Base-by-base conservation (phyloP, 2,888 invertebrate genomes). In the Sarcophaga subvicina region DNA sequence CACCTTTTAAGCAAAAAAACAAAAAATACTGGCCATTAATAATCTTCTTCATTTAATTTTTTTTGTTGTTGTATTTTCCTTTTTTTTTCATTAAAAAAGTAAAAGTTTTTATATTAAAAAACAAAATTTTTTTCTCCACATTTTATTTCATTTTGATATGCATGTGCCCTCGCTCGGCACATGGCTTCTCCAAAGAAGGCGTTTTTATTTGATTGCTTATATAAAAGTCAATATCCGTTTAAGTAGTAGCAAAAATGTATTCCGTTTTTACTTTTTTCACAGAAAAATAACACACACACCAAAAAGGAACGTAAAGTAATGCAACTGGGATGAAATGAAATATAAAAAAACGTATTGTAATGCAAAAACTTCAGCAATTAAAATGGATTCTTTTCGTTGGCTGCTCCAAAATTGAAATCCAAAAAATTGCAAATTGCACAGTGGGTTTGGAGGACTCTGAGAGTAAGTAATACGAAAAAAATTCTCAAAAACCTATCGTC, bases 301-400 rank as follows among this genome's bases (percentile, higher is more conserved):
- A 37, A 37, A 37, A 37, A 37, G 37, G 10, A 37, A 37, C 37
- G 37, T 37, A 3, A 37, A 37, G 37, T 37, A 37, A 37, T 37
- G 37, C 14, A 47, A 67, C 62, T 70, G 49, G 20, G 17, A 62
- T 72, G 49, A 66, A 66, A 62, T 49, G 66, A 14, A 76, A 66
- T 20, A 66, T 1, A 66, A 66, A 4, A 54, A 54, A 72, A 62
- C 66, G 47, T 71, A 71, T 84, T 66, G 54, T 72, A 84, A 84
- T 84, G 76, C 66, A 54, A 81, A 87, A 87, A 88, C 83, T 88
- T 88, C 79, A 64, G 85, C 85, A 88, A 86, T 88, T 86, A 85
- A 88, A 85, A 81, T 72, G 83, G 75, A 75, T 84, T 80, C 76
- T 49, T 64, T 37, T 37, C 37, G 37, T 37, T 37, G 8, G 0